Base-by-base conservation (phyloP, 2,113 vertebrate genomes). In the Panthera leo region DNA sequence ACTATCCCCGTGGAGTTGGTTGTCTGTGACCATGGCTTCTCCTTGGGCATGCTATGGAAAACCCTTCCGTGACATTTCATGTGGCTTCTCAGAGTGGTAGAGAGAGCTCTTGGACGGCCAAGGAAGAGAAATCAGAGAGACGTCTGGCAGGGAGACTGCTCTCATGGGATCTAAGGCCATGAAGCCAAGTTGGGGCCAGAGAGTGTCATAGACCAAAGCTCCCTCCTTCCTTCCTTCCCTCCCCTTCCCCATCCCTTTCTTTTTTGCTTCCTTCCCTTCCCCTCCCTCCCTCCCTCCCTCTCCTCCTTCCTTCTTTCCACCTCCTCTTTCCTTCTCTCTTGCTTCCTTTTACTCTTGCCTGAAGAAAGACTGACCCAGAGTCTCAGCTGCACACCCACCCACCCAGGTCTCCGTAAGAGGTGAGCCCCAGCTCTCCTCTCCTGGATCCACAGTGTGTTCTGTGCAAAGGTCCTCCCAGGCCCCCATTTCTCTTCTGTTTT, bases 101-200 rank as follows among this genome's bases (percentile, higher is more conserved):
- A 63, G n/a, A 68, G 70, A 65, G 48, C 3, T 31, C 31, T 71
- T 0, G 18, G 42, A 27, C 34, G 67, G 23, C 13, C 5, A 39
- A 14, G 19, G 16, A 79, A 61, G 21, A 80, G 91, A 65, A 79
- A n/a, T 15, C 39, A 25, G 76, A 39, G 29, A 83, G 36, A 7
- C 51, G 5, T 10, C n/a, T 42, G 48, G 27, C 16, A 45, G 18
- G 61, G 68, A 53, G 19, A 5, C 8, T 14, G 6, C 25, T 14
- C 27, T 78, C 15, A 4, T 0, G 12, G 58, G 31, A 61, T 25
- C n/a, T 1, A 27, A 82, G 34, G 27, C 2, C 5, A 3, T 0
- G 7, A 45, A 23, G 42, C 71, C 21, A 21, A 45, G 42, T 34
- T 70, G 31, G 61, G 68, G 1, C 51, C 71, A 31, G 36, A 85